Evolutionary conservation across 2,888 invertebrate species (phyloP).

Genomic region (Eupelmus urozonus): DNA sequence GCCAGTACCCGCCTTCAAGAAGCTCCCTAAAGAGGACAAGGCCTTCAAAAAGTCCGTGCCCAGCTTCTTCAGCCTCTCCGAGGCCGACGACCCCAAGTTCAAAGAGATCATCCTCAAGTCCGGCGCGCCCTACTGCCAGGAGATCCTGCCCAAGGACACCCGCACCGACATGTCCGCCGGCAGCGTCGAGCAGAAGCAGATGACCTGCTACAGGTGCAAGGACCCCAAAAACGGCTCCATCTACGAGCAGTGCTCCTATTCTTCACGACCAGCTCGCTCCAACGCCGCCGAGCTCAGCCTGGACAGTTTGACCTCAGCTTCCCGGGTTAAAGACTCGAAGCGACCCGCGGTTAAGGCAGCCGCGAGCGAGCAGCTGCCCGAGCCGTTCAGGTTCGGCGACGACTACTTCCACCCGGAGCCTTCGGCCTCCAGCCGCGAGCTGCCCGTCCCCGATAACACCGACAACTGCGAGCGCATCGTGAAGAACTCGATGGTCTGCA

Average conservation of each 20-base stretch:
- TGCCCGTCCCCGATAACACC: constrained; percentile 80
- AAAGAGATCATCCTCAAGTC: constrained; percentile 63
- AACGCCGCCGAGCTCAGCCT: constrained; percentile 16
- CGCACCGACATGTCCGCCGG: constrained; percentile 21
- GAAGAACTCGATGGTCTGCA: constrained; percentile 85
- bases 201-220: constrained; percentile 80
- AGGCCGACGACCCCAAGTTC: constrained; percentile 60
- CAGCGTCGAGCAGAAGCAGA: constrained; percentile 49
- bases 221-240: constrained; percentile 78
- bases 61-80: constrained; percentile 61
- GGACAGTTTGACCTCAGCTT: constrained; percentile 23
- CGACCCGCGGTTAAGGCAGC: background rate
- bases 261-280: constrained; percentile 67
- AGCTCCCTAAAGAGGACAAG: constrained; percentile 65
- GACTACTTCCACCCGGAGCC: constrained; percentile 71
- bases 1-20: constrained; percentile 60
- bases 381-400: constrained; percentile 69
- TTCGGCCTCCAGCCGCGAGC: constrained; percentile 79
- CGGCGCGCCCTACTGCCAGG: constrained; percentile 65
- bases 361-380: constrained; percentile 22
- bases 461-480: constrained; percentile 84
- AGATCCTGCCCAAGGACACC: constrained; percentile 60
- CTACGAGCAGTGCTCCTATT: constrained; percentile 80
- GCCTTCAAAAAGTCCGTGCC: constrained; percentile 64
- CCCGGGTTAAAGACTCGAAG: constrained; percentile 16